phyloP scores from a whole-genome alignment of 1,140 invertebrate species.

The Musca vetustissima region DNA sequence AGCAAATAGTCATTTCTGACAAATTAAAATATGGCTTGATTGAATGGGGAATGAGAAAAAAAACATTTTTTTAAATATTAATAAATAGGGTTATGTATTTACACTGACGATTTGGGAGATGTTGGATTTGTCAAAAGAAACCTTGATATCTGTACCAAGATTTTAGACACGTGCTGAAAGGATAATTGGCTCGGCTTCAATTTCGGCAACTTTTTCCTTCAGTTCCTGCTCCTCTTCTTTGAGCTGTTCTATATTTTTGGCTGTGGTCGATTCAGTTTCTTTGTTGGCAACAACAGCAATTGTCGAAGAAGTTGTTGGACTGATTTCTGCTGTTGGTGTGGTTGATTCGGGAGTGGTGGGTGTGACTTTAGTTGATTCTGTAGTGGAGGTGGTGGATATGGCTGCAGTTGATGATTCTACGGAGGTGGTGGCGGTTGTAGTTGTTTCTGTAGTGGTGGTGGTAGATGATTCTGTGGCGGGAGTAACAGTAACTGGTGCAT shows the following conservation, averaged over 20 bases:
- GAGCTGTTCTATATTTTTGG: slow-evolving; percentile 29
- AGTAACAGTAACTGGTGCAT: neutral
- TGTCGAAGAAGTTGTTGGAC: neutral
- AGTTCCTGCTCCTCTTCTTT: slow-evolving; percentile 50
- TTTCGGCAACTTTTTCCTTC: slow-evolving; percentile 53
- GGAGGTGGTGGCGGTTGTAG: neutral
- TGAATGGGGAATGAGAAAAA: too few relatives aligned
- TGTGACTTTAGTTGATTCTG: neutral
- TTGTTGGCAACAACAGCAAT: neutral
- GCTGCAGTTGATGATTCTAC: neutral
- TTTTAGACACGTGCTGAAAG: slow-evolving; percentile 43
- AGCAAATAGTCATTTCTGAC: neutral
- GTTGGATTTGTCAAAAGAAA: neutral
- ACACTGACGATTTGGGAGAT: too few relatives aligned
- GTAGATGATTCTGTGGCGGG: neutral
- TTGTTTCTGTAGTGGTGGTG: neutral
- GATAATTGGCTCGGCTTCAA: slow-evolving; percentile 51
- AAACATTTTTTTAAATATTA: too few relatives aligned
- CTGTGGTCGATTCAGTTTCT: neutral
- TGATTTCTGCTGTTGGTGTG: neutral
- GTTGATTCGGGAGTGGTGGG: too few relatives aligned
- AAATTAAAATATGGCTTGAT: too few relatives aligned
- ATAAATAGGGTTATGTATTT: too few relatives aligned
- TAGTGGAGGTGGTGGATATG: neutral
- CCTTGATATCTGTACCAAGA: too few relatives aligned